These are phyloP conservation scores for Paramormyrops hopkinsi DNA, from an alignment of 2,797 vertebrate species.

Conservation along the genomic window DNA sequence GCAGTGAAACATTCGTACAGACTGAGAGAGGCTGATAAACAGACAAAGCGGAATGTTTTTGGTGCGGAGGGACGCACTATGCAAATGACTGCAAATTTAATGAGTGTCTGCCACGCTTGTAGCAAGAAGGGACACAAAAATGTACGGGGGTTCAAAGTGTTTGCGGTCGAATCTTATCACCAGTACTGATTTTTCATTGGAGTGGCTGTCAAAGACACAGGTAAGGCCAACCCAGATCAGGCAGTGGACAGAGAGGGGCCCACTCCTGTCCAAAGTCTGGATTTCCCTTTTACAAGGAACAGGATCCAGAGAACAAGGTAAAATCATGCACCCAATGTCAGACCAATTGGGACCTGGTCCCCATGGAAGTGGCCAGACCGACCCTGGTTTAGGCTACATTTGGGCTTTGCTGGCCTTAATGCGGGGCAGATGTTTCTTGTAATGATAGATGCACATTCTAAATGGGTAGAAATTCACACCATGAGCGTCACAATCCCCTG, in stretches of 20 bases:
- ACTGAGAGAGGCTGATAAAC: neutral
- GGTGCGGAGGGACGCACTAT: neutral
- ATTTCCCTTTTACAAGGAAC: neutral
- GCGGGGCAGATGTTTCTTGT: neutral
- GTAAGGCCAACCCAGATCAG: neutral
- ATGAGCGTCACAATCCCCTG: neutral
- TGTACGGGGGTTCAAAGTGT: slow-evolving; percentile 2
- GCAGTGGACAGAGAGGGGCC: neutral
- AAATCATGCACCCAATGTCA: neutral
- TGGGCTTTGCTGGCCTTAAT: neutral
- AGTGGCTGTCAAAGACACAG: neutral
- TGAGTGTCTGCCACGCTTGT: neutral
- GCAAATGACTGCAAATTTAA: neutral
- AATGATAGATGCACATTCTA: neutral
- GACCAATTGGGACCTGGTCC: neutral
- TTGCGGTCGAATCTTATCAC: slow-evolving; percentile 24
- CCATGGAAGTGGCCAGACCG: neutral
- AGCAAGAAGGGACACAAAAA: neutral
- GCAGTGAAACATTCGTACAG: neutral
- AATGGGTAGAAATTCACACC: neutral
- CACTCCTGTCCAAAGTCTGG: neutral
- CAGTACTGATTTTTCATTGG: slow-evolving; percentile 11
- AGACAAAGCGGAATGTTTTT: neutral
- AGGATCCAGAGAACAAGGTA: neutral
- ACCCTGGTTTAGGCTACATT: neutral